Percentiles rank a stretch among this genome's conserved stretches.
Conservation (phyloP, 2,888 invertebrate species). For the Scaptomyza parva region DNA sequence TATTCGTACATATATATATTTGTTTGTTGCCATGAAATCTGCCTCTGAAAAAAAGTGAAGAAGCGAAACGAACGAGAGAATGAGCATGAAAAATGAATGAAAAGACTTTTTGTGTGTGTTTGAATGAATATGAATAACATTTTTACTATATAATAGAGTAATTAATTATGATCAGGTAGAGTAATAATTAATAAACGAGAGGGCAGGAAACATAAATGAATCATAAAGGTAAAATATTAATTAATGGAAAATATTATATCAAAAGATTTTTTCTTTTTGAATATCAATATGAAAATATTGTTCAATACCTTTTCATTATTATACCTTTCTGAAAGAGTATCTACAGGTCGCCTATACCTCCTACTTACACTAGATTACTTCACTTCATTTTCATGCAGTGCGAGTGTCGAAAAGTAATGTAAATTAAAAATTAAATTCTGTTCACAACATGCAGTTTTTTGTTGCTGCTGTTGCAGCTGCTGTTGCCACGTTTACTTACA, state of each 20-base stretch:
- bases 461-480: slow-evolving; percentile 23
- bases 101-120: slow-evolving; percentile 4
- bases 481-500: slow-evolving; percentile 38
- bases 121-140: slow-evolving; percentile 16
- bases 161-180: background rate
- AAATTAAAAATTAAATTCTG: slow-evolving; percentile 75
- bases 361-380: background rate
- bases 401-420: slow-evolving; percentile 47
- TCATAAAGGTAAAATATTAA: no score
- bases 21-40: slow-evolving; percentile 17
- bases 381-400: slow-evolving; percentile 25
- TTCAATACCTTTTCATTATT: no score
- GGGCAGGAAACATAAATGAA: no score
- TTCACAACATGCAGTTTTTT: slow-evolving; percentile 62
- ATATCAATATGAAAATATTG: no score
- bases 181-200: background rate
- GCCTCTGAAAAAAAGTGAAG: background rate
- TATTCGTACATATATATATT: slow-evolving; percentile 38
- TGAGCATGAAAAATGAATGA: background rate
- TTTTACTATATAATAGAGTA: slow-evolving; percentile 13
- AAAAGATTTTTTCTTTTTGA: no score
- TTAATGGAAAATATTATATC: no score
- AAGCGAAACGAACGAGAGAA: no score
- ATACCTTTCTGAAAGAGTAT: slow-evolving; percentile 20
- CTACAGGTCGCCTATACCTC: background rate